Evolutionary conservation across 2,797 vertebrate genomes (phyloP), one percentile per base, ranked within the genome.

Genomic region (Sparus aurata): DNA sequence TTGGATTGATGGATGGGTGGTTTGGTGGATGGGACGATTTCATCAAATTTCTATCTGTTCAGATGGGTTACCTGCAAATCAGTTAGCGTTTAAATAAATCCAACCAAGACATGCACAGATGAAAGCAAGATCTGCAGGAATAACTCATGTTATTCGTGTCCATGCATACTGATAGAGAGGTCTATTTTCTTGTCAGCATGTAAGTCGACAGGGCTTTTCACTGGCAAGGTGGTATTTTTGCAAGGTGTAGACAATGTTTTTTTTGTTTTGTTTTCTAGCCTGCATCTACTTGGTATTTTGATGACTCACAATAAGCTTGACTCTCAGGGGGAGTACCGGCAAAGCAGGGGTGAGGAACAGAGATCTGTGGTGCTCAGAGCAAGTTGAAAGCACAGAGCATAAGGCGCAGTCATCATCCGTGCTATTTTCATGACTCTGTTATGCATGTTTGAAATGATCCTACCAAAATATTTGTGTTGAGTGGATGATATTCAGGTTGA

Each of bases 261-360:
- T 2, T 8, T 23, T 57, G 16, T 15, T 59, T 58, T 8, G 22
- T 69, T 77, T 79, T 80, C 53, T 50, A 50, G 45, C 47, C 67
- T 34, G 68, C 16, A 50, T 63, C 43, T 66, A 68, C 69, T 82
- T 23, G 16, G 54, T 34, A 61, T 78, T 83, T 74, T 53, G 75
- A 80, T 87, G 77, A 85, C 63, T 80, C 74, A 82, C 69, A 76
- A 69, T 82, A 61, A 69, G 73, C 13, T 47, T 69, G 71, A 73
- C 55, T 77, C 58, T 73, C 18, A 46, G 57, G 55, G 64, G 68
- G 54, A 63, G 49, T 6, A 43, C 49, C 49, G 25, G 69, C 16
- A 64, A 67, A 75, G 75, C 66, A 73, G 76, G 72, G 77, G 62
- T 68, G 80, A 71, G 72, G n/a, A 49, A 45, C 55, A 67, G 20